A percentile compares a stretch with the other conserved stretches of the same genome.
These are phyloP conservation scores for Atta cephalotes DNA, from an alignment of 1,140 invertebrate species.

Conservation along the genomic window DNA sequence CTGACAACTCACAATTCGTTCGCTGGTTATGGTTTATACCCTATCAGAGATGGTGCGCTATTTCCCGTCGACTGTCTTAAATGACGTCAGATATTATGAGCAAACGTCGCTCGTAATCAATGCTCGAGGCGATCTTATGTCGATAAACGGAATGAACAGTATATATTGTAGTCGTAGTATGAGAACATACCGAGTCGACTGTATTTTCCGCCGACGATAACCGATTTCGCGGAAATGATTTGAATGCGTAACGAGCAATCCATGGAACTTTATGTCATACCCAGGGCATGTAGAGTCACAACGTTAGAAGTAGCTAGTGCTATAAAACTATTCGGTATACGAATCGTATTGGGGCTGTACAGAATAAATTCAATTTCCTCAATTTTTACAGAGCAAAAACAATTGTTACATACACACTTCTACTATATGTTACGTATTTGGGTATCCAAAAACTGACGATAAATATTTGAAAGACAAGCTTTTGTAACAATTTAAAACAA, in stretches of 20 bases:
- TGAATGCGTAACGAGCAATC: constrained; percentile 44
- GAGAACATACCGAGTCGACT: constrained; percentile 5
- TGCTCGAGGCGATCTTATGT: constrained; percentile 29
- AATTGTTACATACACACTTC: background rate
- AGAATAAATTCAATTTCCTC: background rate
- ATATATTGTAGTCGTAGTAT: background rate
- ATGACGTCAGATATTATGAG: constrained; percentile 47
- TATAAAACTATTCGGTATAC: background rate
- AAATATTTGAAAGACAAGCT: too few species aligned
- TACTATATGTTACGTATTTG: too few species aligned
- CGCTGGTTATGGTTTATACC: background rate
- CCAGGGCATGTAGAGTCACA: constrained; percentile 5
- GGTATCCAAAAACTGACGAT: too few species aligned
- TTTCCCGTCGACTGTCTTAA: constrained; percentile 5
- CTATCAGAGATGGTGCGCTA: background rate
- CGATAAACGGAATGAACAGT: constrained; percentile 23
- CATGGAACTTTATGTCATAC: constrained; percentile 23
- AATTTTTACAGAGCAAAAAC: background rate
- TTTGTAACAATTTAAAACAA: too few species aligned
- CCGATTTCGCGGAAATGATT: constrained; percentile 57
- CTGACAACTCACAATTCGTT: constrained; percentile 11
- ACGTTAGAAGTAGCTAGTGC: background rate
- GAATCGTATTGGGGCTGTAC: background rate
- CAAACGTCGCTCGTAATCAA: constrained; percentile 13
- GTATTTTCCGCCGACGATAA: constrained; percentile 30